A percentile compares a stretch with the other conserved stretches of the same genome.
Conservation (phyloP, 2,888 invertebrate genomes). For the Blastobasis lacticolella region DNA sequence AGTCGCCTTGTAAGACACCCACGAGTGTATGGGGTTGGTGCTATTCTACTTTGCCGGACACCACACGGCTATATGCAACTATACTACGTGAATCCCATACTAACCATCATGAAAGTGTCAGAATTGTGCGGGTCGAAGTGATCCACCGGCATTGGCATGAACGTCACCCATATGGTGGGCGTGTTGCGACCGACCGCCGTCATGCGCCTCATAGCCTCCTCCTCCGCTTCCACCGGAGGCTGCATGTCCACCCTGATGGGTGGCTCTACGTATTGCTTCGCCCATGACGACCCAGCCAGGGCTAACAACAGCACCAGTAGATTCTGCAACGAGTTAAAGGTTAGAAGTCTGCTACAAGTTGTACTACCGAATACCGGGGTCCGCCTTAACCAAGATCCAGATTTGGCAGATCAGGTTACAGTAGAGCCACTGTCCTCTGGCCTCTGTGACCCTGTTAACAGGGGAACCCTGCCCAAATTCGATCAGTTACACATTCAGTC, state of each 20-base stretch:
- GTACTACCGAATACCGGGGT: too few species aligned
- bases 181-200: slow-evolving; percentile 31
- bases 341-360: too few species aligned
- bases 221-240: slow-evolving; percentile 44
- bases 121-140: slow-evolving; percentile 71
- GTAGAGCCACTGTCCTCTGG: too few species aligned
- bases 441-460: too few species aligned
- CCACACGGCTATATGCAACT: too few species aligned
- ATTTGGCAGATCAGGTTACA: too few species aligned
- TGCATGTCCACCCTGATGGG: slow-evolving; percentile 49
- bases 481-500: too few species aligned
- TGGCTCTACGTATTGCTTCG: slow-evolving; percentile 33
- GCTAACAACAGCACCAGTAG: slow-evolving; percentile 21
- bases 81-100: slow-evolving; percentile 3
- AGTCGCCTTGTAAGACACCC: too few species aligned
- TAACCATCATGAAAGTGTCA: slow-evolving; percentile 72
- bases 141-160: slow-evolving; percentile 55
- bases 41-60: too few species aligned
- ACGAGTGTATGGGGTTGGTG: too few species aligned
- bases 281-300: slow-evolving; percentile 25
- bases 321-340: slow-evolving; percentile 23
- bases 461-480: too few species aligned
- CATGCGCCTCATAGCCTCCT: slow-evolving; percentile 2
- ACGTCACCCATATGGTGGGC: slow-evolving; percentile 55
- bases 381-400: too few species aligned